A percentile compares a stretch with the other conserved stretches of the same genome.
phyloP scores from a whole-genome alignment of 2,888 invertebrate species.

The Tenthredo mesomela region DNA sequence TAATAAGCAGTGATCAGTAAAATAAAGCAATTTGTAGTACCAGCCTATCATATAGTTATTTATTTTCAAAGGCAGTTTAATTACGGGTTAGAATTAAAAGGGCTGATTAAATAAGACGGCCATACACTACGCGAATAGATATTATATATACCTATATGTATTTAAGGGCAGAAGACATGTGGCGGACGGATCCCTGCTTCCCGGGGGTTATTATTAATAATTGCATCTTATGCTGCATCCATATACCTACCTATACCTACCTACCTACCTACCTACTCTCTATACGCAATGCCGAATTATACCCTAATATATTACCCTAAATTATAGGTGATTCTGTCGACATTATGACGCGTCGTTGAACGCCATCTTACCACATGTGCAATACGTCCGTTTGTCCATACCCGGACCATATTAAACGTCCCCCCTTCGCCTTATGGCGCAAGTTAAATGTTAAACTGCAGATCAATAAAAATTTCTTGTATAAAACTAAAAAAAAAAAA shows the following conservation, averaged over 20 bases:
- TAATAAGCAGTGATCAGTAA: conserved; percentile 17
- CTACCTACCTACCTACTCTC: conserved; percentile 46
- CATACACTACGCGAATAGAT: conserved; percentile 16
- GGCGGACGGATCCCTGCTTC: conserved; percentile 50
- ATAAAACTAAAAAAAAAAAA: not conserved
- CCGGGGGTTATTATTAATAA: conserved; percentile 69
- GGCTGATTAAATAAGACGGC: conserved; percentile 52
- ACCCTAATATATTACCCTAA: conserved; percentile 77
- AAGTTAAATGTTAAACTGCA: not conserved
- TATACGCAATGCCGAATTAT: conserved; percentile 74
- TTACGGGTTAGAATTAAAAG: conserved; percentile 61
- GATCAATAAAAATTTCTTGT: not conserved
- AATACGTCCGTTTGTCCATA: not conserved
- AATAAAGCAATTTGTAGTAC: conserved; percentile 34
- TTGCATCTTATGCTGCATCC: conserved; percentile 70
- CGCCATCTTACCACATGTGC: conserved; percentile 41
- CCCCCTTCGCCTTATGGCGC: conserved; percentile 14
- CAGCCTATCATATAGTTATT: not conserved
- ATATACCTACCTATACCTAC: not conserved
- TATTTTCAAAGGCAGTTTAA: conserved; percentile 11
- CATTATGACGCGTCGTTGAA: conserved; percentile 46
- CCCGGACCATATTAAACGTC: not conserved
- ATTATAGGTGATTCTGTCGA: conserved; percentile 74
- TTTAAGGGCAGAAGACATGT: conserved; percentile 54
- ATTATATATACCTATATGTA: not conserved